phyloP scores from a whole-genome alignment of 2,888 invertebrate genomes.

The Siphlonurus alternatus region DNA sequence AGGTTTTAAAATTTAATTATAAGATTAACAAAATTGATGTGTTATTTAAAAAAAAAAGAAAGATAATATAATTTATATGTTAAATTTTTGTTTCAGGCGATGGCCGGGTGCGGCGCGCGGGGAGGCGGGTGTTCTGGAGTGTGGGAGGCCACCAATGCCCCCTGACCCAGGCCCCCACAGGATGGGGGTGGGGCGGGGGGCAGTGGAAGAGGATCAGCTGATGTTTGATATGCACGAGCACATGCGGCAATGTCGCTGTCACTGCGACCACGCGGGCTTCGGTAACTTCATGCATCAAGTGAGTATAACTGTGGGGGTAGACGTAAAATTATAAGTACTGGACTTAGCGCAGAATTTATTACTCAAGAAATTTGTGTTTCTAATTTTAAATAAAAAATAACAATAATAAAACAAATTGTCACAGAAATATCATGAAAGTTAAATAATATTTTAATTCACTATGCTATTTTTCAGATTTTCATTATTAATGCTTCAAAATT shows the following conservation, averaged over 20 bases:
- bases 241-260: conserved; percentile 13
- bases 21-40: neutral
- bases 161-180: neutral
- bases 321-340: too few relatives aligned
- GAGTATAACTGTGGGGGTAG: too few relatives aligned
- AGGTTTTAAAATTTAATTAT: neutral
- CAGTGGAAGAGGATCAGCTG: neutral
- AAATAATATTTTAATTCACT: too few relatives aligned
- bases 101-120: neutral
- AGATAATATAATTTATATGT: neutral
- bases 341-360: too few relatives aligned
- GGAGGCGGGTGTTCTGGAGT: neutral
- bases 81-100: neutral
- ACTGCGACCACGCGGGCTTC: conserved; percentile 17
- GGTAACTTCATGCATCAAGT: conserved; percentile 13
- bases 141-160: neutral
- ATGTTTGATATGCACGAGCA: conserved; percentile 1
- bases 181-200: neutral
- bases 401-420: too few relatives aligned
- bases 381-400: too few relatives aligned
- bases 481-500: too few relatives aligned
- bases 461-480: too few relatives aligned
- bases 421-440: too few relatives aligned
- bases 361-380: too few relatives aligned
- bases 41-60: too few relatives aligned